phyloP scores from a whole-genome alignment of 2,888 invertebrate genomes.

The Caenorhabditis japonica region DNA sequence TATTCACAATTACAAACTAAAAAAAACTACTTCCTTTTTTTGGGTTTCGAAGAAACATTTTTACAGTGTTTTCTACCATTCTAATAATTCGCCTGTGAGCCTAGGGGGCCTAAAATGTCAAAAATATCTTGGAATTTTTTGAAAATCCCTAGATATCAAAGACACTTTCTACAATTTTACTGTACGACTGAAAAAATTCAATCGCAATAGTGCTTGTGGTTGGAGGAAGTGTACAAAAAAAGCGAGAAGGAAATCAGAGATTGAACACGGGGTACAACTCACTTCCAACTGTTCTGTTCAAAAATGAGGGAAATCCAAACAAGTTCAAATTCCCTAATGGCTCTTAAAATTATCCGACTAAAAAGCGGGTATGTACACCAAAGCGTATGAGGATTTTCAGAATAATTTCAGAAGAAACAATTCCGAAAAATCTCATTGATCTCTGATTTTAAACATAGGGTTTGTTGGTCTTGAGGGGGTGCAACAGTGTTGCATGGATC shows the following conservation, averaged over 20 bases:
- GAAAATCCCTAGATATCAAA: no score
- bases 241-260: constrained; percentile 33
- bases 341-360: constrained; percentile 39
- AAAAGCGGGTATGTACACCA: constrained; percentile 49
- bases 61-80: constrained; percentile 26
- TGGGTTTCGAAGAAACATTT: constrained; percentile 20
- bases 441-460: constrained; percentile 40
- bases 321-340: neutral
- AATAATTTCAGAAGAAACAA: no score
- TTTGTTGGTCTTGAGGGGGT: constrained; percentile 18
- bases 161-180: no score
- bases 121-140: no score
- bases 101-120: constrained; percentile 47
- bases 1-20: constrained; percentile 27
- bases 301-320: neutral
- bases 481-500: neutral
- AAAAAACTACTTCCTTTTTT: constrained; percentile 42
- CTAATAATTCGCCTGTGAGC: constrained; percentile 23
- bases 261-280: constrained; percentile 9
- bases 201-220: no score
- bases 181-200: no score
- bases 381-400: neutral
- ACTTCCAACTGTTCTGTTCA: no score
- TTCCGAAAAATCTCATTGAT: constrained; percentile 25
- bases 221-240: constrained; percentile 23